A percentile compares a stretch with the other conserved stretches of the same genome.
phyloP scores from a whole-genome alignment of 35 echinoderm and acorn worm genomes.

The Acanthaster planci region DNA sequence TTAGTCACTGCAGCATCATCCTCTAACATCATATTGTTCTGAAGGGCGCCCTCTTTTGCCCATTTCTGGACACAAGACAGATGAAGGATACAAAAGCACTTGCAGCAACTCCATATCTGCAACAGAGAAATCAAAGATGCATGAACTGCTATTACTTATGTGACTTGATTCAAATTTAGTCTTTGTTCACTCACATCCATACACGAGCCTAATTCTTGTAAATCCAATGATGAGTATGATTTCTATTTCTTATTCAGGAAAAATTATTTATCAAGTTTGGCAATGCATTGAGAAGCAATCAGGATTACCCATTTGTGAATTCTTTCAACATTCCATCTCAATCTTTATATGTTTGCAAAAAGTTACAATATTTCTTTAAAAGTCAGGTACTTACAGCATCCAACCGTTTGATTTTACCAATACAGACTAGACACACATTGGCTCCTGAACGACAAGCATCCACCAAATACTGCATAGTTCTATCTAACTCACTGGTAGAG shows the following conservation, averaged over 20 bases:
- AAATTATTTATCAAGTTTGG: too few relatives aligned
- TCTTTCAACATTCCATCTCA: too few relatives aligned
- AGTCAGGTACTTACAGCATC: slow-evolving; percentile 64
- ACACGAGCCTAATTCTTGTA: too few relatives aligned
- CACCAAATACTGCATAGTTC: slow-evolving; percentile 71
- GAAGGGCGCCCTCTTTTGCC: slow-evolving; percentile 76
- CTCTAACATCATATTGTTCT: slow-evolving; percentile 55
- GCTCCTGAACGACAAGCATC: slow-evolving; percentile 77
- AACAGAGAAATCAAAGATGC: slow-evolving; percentile 26
- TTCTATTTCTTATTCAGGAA: too few relatives aligned
- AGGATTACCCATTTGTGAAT: too few relatives aligned
- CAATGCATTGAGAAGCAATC: too few relatives aligned
- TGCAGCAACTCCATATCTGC: slow-evolving; percentile 86
- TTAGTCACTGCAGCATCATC: slow-evolving; percentile 42
- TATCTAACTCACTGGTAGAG: slow-evolving; percentile 9
- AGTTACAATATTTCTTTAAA: not conserved
- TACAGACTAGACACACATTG: slow-evolving; percentile 77
- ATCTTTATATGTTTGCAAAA: not conserved
- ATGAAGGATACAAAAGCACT: slow-evolving; percentile 84
- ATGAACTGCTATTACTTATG: not conserved
- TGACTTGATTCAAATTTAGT: not conserved
- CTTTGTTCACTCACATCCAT: too few relatives aligned
- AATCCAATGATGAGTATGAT: too few relatives aligned
- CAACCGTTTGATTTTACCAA: slow-evolving; percentile 66
- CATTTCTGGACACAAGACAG: slow-evolving; percentile 97